These are phyloP conservation scores for Rhamnusium bicolor DNA, from an alignment of 2,888 invertebrate species.

Conservation along the genomic window DNA sequence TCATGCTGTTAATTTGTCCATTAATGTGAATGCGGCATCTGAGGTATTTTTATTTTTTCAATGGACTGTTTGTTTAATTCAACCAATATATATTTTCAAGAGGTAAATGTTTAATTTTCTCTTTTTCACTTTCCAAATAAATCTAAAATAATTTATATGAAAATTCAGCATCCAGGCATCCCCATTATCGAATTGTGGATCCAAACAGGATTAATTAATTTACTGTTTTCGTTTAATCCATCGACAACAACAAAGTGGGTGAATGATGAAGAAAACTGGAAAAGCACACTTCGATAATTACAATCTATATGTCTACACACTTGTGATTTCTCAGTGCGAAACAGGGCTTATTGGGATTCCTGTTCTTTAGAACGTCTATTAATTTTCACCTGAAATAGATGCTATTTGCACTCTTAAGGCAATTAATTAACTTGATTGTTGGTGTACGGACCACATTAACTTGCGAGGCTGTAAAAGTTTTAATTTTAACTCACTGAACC, in stretches of 20 bases:
- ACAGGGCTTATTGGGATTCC: conserved; percentile 53
- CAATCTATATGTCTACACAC: conserved; percentile 55
- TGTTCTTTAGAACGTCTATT: conserved; percentile 51
- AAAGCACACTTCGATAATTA: conserved; percentile 57
- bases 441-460: conserved; percentile 13
- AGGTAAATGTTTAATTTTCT: not conserved
- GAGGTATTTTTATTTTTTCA: too few relatives aligned
- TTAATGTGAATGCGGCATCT: too few relatives aligned
- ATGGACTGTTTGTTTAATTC: too few relatives aligned
- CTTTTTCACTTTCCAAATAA: not conserved
- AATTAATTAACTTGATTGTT: conserved; percentile 24
- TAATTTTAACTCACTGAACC: not conserved
- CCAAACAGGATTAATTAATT: conserved; percentile 29
- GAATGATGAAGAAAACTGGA: conserved; percentile 52
- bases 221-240: conserved; percentile 27
- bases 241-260: conserved; percentile 32
- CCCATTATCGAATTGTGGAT: conserved; percentile 8
- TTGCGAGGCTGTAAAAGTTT: not conserved
- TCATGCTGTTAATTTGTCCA: too few relatives aligned
- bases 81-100: too few relatives aligned
- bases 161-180: conserved; percentile 14
- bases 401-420: conserved; percentile 25
- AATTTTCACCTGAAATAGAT: conserved; percentile 49
- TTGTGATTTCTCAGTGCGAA: conserved; percentile 44
- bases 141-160: conserved; percentile 17